phyloP scores from a whole-genome alignment of 2,888 invertebrate species.

The Falcaria lacertinaria region DNA sequence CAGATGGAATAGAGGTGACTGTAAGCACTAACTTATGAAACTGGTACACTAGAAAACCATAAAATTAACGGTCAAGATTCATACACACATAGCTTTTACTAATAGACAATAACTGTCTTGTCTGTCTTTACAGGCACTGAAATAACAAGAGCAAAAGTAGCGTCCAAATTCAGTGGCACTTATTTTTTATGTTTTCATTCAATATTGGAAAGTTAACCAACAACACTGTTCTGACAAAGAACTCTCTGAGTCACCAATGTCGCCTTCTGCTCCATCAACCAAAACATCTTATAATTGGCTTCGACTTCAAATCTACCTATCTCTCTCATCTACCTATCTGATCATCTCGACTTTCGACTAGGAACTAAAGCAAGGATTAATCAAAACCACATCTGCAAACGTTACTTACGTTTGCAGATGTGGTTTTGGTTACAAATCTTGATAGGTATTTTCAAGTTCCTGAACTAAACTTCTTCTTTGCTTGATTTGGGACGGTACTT shows the following conservation, averaged over 20 bases:
- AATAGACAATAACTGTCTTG: background rate
- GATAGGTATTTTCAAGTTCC: too few relatives aligned
- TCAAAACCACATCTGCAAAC: too few relatives aligned
- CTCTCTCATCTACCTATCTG: too few relatives aligned
- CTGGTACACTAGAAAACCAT: constrained; percentile 6
- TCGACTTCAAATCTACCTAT: too few relatives aligned
- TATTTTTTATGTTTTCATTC: background rate
- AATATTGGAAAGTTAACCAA: background rate
- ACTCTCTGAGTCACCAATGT: background rate
- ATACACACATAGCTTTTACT: background rate
- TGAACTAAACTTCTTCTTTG: too few relatives aligned
- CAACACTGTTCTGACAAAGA: background rate
- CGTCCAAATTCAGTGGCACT: background rate
- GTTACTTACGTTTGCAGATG: too few relatives aligned
- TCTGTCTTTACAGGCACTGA: background rate
- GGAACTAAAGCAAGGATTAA: too few relatives aligned
- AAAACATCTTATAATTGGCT: background rate
- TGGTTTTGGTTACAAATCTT: too few relatives aligned
- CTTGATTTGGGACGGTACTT: too few relatives aligned
- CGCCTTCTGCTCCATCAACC: background rate
- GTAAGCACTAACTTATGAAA: constrained; percentile 15
- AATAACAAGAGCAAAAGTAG: background rate
- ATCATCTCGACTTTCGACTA: too few relatives aligned
- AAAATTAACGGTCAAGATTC: background rate
- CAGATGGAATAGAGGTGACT: constrained; percentile 15